phyloP scores from a whole-genome alignment of 2,797 vertebrate genomes.

The Scolopax rusticola region DNA sequence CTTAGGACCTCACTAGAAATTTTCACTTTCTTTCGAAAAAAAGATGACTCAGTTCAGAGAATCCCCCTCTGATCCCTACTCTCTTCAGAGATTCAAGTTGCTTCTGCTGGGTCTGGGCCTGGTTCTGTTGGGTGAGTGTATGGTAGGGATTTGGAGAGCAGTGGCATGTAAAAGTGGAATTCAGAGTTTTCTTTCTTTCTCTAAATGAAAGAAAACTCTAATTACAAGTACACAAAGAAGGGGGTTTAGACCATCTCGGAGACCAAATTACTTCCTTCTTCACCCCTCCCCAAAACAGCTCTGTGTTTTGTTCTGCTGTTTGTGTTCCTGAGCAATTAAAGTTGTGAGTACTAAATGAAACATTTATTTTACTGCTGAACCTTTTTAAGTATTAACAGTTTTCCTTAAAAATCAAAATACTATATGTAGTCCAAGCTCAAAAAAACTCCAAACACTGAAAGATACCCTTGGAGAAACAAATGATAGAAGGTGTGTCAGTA shows the following conservation, averaged over 20 bases:
- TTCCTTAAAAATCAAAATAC: neutral
- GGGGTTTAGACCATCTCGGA: neutral
- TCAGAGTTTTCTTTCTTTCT: neutral
- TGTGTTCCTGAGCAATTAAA: neutral
- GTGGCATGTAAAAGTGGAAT: rapidly evolving
- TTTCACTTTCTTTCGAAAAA: neutral
- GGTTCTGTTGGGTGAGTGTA: neutral
- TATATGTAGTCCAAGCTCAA: neutral
- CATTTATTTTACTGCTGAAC: neutral
- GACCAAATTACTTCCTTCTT: neutral
- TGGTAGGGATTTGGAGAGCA: rapidly evolving
- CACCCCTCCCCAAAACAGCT: neutral
- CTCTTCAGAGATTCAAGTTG: neutral
- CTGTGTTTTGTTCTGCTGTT: neutral
- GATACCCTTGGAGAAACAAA: neutral
- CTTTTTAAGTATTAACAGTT: neutral
- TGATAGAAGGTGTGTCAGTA: neutral
- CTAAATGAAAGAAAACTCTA: neutral
- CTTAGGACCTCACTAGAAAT: neutral
- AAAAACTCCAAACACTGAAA: neutral
- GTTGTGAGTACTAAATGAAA: neutral
- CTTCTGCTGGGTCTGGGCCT: neutral
- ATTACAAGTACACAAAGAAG: neutral
- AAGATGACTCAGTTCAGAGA: neutral
- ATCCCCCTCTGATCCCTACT: neutral